Conservation (phyloP, 2,888 invertebrate genomes). For the Priocnemis perturbator region DNA sequence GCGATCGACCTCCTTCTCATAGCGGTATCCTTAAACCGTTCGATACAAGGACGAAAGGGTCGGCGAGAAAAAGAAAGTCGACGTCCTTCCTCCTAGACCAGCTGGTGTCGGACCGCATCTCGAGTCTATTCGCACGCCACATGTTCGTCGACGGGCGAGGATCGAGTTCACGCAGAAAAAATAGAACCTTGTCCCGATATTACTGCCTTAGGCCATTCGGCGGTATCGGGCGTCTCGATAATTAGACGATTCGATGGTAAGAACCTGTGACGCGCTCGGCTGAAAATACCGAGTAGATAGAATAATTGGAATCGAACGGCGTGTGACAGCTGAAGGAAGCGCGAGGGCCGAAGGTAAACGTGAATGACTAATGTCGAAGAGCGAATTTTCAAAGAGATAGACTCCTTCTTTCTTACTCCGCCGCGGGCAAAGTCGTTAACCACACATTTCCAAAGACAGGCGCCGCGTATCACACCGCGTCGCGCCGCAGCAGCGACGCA, state of each 20-base stretch:
- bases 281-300: too few relatives aligned
- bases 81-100: conserved; percentile 69
- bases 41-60: conserved; percentile 28
- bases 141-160: conserved; percentile 65
- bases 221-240: conserved; percentile 56
- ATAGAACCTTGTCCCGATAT: conserved; percentile 56
- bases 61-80: conserved; percentile 47
- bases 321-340: too few relatives aligned
- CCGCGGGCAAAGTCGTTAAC: conserved; percentile 1
- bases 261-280: conserved; percentile 13
- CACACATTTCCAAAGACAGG: too few relatives aligned
- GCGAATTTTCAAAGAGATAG: not conserved
- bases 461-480: too few relatives aligned
- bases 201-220: conserved; percentile 57
- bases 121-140: conserved; percentile 73
- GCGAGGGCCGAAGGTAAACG: too few relatives aligned
- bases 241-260: conserved; percentile 65
- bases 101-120: conserved; percentile 64
- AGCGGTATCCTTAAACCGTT: conserved; percentile 35
- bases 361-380: not conserved
- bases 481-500: too few relatives aligned
- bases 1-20: not conserved
- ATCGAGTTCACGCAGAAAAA: conserved; percentile 70
- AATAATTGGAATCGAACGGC: too few relatives aligned
- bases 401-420: not conserved